A percentile compares a stretch with the other conserved stretches of the same genome.
These are phyloP conservation scores for Calliphora vicina DNA, from an alignment of 1,140 invertebrate species.

Conservation along the genomic window DNA sequence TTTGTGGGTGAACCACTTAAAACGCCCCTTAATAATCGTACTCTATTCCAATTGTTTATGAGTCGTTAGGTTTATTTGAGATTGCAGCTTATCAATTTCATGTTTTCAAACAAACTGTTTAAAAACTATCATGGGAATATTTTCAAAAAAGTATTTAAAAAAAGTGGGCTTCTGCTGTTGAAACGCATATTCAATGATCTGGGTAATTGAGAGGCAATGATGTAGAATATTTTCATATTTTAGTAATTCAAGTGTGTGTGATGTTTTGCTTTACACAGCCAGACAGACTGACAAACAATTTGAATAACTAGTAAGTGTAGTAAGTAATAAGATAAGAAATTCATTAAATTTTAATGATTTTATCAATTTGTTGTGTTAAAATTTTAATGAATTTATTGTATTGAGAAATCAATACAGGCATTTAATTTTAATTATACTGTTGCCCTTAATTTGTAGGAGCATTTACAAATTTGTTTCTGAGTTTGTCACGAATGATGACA, in stretches of 20 bases:
- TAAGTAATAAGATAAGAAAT: background rate
- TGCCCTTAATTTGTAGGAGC: background rate
- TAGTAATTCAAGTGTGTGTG: background rate
- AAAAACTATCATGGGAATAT: slow-evolving; percentile 10
- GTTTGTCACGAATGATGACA: background rate
- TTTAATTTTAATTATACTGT: background rate
- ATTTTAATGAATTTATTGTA: background rate
- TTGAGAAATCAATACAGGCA: background rate
- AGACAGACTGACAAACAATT: background rate
- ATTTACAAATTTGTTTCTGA: background rate
- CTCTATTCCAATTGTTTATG: too few species aligned
- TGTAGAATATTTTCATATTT: background rate
- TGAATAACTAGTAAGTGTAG: background rate
- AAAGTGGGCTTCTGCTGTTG: background rate
- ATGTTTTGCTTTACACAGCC: background rate
- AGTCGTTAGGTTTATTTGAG: too few species aligned
- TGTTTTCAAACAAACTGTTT: background rate
- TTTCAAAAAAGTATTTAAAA: background rate
- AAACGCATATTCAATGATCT: background rate
- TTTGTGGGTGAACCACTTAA: background rate
- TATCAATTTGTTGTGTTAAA: slow-evolving; percentile 1
- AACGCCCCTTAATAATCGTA: background rate
- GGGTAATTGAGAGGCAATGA: too few species aligned
- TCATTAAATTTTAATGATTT: background rate
- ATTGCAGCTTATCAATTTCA: background rate